Percentiles rank a stretch among this genome's conserved stretches.
Conservation (phyloP, 2,797 vertebrate genomes). For the Gallirallus australis region DNA sequence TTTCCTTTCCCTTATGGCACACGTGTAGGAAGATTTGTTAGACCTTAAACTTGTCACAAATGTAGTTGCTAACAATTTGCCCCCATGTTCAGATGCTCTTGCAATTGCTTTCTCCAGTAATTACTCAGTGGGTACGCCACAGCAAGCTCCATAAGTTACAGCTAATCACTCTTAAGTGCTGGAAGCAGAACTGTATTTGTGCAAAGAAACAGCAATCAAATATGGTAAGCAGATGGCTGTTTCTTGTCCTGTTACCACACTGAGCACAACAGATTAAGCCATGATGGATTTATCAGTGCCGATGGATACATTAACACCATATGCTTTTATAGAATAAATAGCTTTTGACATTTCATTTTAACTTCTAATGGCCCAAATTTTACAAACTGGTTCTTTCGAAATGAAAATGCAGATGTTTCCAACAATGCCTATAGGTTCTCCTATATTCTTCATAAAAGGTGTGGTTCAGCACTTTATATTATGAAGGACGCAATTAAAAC, state of each 20-base stretch:
- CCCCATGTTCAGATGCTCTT: slow-evolving; percentile 42
- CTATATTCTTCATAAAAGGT: not conserved
- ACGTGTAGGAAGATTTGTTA: slow-evolving; percentile 3
- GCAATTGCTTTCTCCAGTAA: slow-evolving; percentile 56
- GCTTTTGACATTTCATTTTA: slow-evolving; percentile 56
- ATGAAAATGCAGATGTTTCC: not conserved
- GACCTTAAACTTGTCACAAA: slow-evolving; percentile 60
- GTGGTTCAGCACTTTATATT: not conserved
- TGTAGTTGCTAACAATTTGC: slow-evolving; percentile 44
- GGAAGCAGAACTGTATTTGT: slow-evolving; percentile 65
- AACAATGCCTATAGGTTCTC: not conserved
- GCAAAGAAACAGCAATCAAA: slow-evolving; percentile 75
- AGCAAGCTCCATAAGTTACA: slow-evolving; percentile 62
- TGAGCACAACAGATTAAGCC: slow-evolving; percentile 63
- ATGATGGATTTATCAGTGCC: slow-evolving; percentile 70
- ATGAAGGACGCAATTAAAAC: not conserved
- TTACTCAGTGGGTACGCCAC: slow-evolving; percentile 57
- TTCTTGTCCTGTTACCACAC: slow-evolving; percentile 59
- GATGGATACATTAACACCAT: slow-evolving; percentile 64
- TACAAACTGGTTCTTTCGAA: not conserved
- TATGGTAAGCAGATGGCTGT: slow-evolving; percentile 78
- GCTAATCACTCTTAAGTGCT: slow-evolving; percentile 76
- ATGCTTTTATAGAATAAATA: slow-evolving; percentile 63
- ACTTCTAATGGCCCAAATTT: slow-evolving; percentile 19
- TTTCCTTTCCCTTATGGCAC: slow-evolving; percentile 23